A percentile compares a stretch with the other conserved stretches of the same genome.
These are phyloP conservation scores for Lepus americanus DNA, from an alignment of 2,113 vertebrate genomes.

Conservation along the genomic window DNA sequence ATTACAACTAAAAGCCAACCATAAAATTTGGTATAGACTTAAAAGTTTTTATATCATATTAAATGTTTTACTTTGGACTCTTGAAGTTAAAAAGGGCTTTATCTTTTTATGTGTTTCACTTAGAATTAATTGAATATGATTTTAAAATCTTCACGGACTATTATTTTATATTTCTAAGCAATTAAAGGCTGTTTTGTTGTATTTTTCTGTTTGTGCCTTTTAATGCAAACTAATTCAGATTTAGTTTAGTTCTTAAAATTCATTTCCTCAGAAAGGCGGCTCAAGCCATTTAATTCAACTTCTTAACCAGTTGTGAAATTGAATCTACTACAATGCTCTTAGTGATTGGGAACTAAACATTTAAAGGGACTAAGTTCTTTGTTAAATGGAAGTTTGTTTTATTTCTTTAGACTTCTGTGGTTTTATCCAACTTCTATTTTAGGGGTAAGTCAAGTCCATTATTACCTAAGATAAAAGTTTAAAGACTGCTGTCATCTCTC, in stretches of 20 bases:
- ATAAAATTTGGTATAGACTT: background rate
- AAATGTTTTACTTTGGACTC: slow-evolving; percentile 33
- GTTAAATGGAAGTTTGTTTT: slow-evolving; percentile 33
- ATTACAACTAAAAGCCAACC: slow-evolving; percentile 11
- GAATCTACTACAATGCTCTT: background rate
- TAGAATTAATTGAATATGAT: slow-evolving; percentile 49
- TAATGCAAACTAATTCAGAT: slow-evolving; percentile 57
- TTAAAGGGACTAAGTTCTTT: background rate
- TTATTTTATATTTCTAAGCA: slow-evolving; percentile 48
- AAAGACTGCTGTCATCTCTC: background rate
- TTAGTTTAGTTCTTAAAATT: slow-evolving; percentile 59
- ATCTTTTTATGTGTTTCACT: background rate
- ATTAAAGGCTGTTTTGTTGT: slow-evolving; percentile 44
- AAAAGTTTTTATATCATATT: background rate
- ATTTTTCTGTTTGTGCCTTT: slow-evolving; percentile 10
- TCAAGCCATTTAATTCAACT: background rate
- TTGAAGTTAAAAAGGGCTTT: background rate
- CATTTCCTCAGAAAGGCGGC: slow-evolving; percentile 16
- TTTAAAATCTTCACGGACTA: slow-evolving; percentile 31
- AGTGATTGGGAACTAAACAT: background rate
- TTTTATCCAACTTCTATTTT: slow-evolving; percentile 17
- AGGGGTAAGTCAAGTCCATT: background rate
- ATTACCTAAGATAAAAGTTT: slow-evolving; percentile 2
- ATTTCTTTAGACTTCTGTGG: background rate
- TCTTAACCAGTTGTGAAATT: background rate